Conservation (phyloP, 2,113 vertebrate genomes). For the Salvelinus sp. region DNA sequence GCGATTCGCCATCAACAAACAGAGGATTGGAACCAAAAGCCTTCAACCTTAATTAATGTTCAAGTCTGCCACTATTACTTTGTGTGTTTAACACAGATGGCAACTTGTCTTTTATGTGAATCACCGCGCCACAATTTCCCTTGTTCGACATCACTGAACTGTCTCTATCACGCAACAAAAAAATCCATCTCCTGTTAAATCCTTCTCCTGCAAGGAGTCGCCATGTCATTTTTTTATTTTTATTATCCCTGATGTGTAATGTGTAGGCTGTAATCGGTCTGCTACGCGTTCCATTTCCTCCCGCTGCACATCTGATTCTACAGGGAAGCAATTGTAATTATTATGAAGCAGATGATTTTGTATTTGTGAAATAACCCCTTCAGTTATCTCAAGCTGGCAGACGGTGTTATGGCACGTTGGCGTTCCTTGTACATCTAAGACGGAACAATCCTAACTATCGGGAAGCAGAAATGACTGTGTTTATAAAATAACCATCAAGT, state of each 20-base stretch:
- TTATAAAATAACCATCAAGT: background rate
- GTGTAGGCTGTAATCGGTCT: conserved; percentile 37
- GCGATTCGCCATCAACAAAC: conserved; percentile 76
- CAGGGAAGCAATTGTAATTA: conserved; percentile 63
- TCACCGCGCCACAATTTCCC: conserved; percentile 71
- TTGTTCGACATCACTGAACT: conserved; percentile 76
- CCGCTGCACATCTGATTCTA: conserved; percentile 58
- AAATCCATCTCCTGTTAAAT: conserved; percentile 72
- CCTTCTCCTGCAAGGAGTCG: conserved; percentile 64
- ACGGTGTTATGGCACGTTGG: background rate
- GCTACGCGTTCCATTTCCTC: no score
- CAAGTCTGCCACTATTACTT: conserved; percentile 77
- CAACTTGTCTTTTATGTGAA: conserved; percentile 75
- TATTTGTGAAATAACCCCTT: conserved; percentile 64
- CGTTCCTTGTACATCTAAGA: no score
- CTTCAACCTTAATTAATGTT: conserved; percentile 78
- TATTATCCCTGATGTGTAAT: conserved; percentile 54
- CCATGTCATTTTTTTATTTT: conserved; percentile 77
- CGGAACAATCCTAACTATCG: background rate
- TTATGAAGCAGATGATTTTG: conserved; percentile 58
- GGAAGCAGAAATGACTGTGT: background rate
- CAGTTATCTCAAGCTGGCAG: conserved; percentile 35
- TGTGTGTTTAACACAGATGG: conserved; percentile 78
- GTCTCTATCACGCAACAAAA: conserved; percentile 67
- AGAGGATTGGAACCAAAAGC: conserved; percentile 66